Evolutionary conservation across 2,113 vertebrate genomes (phyloP).

Genomic region (Bubalus kerabau): DNA sequence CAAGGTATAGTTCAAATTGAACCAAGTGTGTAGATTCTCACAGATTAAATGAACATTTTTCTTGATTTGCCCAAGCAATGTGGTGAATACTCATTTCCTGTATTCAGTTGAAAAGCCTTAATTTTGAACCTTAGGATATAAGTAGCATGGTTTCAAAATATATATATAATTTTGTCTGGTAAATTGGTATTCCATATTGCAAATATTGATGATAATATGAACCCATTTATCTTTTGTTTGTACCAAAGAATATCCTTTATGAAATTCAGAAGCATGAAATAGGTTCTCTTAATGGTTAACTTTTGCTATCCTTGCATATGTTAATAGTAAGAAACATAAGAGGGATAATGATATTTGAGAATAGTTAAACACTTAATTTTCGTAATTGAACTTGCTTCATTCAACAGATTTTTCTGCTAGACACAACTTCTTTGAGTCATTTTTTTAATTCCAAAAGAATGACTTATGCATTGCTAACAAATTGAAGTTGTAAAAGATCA

Average conservation of each 20-base stretch:
- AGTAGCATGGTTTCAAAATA: background rate
- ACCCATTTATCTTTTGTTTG: background rate
- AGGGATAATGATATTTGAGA: background rate
- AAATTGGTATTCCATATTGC: background rate
- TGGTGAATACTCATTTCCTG: background rate
- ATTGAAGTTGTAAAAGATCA: background rate
- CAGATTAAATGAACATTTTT: background rate
- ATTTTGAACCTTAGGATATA: background rate
- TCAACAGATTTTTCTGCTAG: background rate
- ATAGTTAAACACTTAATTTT: slow-evolving; percentile 2
- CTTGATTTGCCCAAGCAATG: background rate
- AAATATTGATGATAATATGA: slow-evolving; percentile 24
- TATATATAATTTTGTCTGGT: background rate
- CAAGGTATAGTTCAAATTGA: background rate
- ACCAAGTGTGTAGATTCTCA: background rate
- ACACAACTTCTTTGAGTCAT: background rate
- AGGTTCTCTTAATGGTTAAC: background rate
- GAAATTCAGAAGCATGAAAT: slow-evolving; percentile 16
- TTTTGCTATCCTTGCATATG: slow-evolving; percentile 19
- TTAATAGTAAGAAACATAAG: background rate
- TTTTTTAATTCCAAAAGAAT: background rate
- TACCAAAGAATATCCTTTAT: background rate
- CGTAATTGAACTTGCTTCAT: background rate
- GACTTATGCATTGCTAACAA: background rate
- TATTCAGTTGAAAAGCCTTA: slow-evolving; percentile 7